Conservation (phyloP, 1,140 invertebrate genomes). For the Nebria ingens region DNA sequence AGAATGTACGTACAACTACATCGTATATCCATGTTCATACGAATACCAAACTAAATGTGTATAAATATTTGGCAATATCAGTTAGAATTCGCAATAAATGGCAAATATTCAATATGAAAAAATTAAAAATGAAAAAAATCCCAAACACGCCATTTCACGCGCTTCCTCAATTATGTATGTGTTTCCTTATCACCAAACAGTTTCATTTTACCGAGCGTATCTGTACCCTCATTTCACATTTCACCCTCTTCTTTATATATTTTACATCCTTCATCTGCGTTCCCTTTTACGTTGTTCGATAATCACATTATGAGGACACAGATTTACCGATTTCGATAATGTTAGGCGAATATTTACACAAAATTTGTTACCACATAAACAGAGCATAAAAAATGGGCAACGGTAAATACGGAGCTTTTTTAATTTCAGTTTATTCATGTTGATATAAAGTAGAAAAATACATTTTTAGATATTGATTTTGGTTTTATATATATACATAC, state of each 20-base stretch:
- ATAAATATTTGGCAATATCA: too few species aligned
- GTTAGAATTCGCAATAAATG: too few species aligned
- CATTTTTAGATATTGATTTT: neutral
- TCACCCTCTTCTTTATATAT: neutral
- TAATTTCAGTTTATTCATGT: too few species aligned
- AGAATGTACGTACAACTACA: too few species aligned
- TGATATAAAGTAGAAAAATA: neutral
- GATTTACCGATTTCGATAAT: neutral
- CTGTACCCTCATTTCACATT: neutral
- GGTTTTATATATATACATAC: neutral
- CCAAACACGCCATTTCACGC: neutral
- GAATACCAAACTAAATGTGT: too few species aligned
- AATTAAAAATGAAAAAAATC: too few species aligned
- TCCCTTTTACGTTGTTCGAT: neutral
- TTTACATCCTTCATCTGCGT: neutral
- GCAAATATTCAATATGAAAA: too few species aligned
- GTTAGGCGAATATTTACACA: too few species aligned
- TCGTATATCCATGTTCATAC: too few species aligned
- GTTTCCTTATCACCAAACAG: neutral
- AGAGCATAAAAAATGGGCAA: too few species aligned
- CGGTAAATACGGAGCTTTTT: too few species aligned
- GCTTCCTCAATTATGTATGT: conserved; percentile 7
- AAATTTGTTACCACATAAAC: too few species aligned
- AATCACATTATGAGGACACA: neutral
- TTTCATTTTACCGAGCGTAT: neutral